Base-by-base conservation (phyloP, 2,888 invertebrate genomes). In the Pyralis farinalis region DNA sequence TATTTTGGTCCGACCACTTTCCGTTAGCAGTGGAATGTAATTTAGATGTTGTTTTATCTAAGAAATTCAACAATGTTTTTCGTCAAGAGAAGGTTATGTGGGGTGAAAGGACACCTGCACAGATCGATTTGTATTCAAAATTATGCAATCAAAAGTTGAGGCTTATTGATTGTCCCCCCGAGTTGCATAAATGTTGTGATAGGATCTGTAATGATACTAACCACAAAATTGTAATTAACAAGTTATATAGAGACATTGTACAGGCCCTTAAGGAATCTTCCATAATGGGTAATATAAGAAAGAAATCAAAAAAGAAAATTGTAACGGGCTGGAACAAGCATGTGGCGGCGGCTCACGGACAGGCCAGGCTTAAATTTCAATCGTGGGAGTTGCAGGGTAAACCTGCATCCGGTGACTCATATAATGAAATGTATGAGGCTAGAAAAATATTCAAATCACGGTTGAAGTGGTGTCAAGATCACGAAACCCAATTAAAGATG, bases 1-100 rank as follows among this genome's bases (percentile, higher is more conserved):
- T 41, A 10, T 45, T 25, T 33, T 49, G 47, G 49, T 47, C 49
- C 0, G 49, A 49, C 28, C 49, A 49, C 34, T 46, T 30, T 27
- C 49, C 49, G 3, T 28, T 49, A 10, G 9, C 35, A 9, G 11
- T 48, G 1, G 9, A 16, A 20, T 39, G 43, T 41, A 12, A 48
- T 30, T 25, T 44, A 6, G 2, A n/a, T 12, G 25, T 21, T 12
- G 6, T n/a, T n/a, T n/a, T n/a, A n/a, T n/a, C 34, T 12, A 21
- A 7, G 29, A 31, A 10, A 31, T 12, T 31, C 32, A 36, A 36
- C 8, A 9, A 12, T 16, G 16, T 16, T 8, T 1, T 22, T 7
- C 7, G 1, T 7, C 3, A 6, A 7, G 21, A 28, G 22, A 10
- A 28, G 12, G 11, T 43, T 3, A 16, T 39, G 7, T 32, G 39